Conservation (phyloP, 1,140 invertebrate species). For the Cherax quadricarinatus region DNA sequence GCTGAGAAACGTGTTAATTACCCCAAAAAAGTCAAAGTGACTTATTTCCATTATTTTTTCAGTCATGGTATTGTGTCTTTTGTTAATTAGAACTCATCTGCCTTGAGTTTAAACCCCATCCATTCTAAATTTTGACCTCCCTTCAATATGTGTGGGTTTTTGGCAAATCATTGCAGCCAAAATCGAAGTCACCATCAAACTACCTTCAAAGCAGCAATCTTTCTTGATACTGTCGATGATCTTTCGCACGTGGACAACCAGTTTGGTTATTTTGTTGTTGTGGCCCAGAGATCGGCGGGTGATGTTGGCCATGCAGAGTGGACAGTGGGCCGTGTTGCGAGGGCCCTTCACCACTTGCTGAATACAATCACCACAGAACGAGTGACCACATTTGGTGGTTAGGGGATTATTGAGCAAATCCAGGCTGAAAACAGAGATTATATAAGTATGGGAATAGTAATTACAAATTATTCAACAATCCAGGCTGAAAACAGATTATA, state of each 20-base stretch:
- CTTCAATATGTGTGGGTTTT: no score
- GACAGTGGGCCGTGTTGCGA: conserved; percentile 38
- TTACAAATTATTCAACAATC: conserved; percentile 42
- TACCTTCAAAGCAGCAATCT: conserved; percentile 61
- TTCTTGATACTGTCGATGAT: conserved; percentile 58
- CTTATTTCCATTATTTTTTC: no score
- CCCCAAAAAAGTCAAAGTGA: no score
- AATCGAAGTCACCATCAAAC: no score
- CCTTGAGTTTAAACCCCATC: no score
- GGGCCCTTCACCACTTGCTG: conserved; percentile 46
- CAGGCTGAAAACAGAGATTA: conserved; percentile 18
- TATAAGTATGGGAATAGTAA: neutral
- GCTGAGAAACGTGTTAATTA: no score
- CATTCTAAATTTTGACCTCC: no score
- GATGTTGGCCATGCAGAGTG: conserved; percentile 39
- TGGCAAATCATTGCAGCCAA: no score
- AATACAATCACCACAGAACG: conserved; percentile 48
- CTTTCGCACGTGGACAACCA: conserved; percentile 34
- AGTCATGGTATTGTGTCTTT: no score
- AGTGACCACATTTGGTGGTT: conserved; percentile 58
- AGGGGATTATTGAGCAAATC: conserved; percentile 51
- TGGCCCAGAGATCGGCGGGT: conserved; percentile 32
- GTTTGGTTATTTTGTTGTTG: conserved; percentile 33
- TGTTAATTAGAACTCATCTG: no score
- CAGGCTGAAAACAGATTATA: conserved; percentile 12